These are phyloP conservation scores for Folsomia manolachei DNA, from an alignment of 2,888 invertebrate species.

Conservation along the genomic window DNA sequence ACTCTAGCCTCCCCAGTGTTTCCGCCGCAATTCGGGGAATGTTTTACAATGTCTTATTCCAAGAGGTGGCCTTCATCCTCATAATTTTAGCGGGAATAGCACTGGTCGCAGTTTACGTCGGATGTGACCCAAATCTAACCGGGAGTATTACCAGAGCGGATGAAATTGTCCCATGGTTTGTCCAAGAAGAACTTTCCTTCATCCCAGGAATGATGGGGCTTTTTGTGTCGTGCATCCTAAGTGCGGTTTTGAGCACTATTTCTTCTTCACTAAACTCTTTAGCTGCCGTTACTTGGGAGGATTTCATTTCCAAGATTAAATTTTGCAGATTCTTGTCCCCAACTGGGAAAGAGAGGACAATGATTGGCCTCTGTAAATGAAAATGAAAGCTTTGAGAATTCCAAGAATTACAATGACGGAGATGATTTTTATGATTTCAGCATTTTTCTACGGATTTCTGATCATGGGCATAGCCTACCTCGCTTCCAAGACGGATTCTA, in stretches of 20 bases:
- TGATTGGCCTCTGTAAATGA: background rate
- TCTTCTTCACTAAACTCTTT: background rate
- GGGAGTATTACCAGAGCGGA: conserved; percentile 18
- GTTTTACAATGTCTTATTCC: background rate
- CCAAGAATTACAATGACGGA: too few relatives aligned
- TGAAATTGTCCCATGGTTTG: conserved; percentile 34
- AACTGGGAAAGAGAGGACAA: too few relatives aligned
- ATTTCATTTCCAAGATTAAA: background rate
- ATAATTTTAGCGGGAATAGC: conserved; percentile 34
- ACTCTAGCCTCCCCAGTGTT: conserved; percentile 33
- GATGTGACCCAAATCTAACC: conserved; percentile 30
- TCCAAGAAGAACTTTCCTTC: conserved; percentile 22
- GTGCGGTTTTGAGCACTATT: conserved; percentile 21
- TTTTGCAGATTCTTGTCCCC: too few relatives aligned
- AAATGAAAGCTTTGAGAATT: too few relatives aligned
- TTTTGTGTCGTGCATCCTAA: conserved; percentile 31
- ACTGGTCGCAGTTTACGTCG: conserved; percentile 29
- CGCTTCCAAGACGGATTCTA: background rate
- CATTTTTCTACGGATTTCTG: background rate
- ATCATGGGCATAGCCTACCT: background rate
- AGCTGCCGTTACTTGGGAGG: background rate
- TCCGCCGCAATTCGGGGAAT: background rate
- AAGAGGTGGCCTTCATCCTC: background rate
- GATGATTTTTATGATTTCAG: too few relatives aligned
- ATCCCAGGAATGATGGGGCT: conserved; percentile 41